Evolutionary conservation across 2,797 vertebrate species (phyloP).

Genomic region (Philypnodon macrostomus): DNA sequence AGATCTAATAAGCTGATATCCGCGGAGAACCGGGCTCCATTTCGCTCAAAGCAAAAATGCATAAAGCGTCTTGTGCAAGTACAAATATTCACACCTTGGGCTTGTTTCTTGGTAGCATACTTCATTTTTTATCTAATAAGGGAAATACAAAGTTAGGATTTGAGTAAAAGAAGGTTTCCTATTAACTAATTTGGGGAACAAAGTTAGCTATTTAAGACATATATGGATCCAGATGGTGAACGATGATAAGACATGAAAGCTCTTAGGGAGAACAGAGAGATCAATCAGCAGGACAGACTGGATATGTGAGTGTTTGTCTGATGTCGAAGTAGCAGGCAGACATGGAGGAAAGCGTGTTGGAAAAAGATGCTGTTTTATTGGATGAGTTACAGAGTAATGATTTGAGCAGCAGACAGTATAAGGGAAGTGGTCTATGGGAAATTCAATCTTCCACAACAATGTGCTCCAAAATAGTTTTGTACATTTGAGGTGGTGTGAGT

Average conservation of each 20-base stretch:
- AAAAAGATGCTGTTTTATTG: constrained; percentile 54
- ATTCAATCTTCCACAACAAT: constrained; percentile 33
- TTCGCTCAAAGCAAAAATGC: constrained; percentile 64
- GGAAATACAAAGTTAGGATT: constrained; percentile 43
- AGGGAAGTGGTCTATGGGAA: constrained; percentile 20
- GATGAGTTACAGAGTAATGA: constrained; percentile 47
- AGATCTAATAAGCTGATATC: constrained; percentile 74
- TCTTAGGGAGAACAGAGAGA: constrained; percentile 66
- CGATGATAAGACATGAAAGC: constrained; percentile 71
- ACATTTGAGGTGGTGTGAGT: constrained; percentile 9
- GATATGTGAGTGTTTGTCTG: constrained; percentile 30
- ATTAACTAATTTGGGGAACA: constrained; percentile 41
- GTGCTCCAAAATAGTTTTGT: constrained; percentile 12
- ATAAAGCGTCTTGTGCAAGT: constrained; percentile 60
- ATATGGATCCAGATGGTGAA: constrained; percentile 65
- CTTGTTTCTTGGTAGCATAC: constrained; percentile 61
- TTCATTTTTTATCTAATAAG: constrained; percentile 53
- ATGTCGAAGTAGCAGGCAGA: constrained; percentile 26
- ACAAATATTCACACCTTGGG: constrained; percentile 66
- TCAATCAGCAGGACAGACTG: constrained; percentile 70
- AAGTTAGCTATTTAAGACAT: constrained; percentile 53
- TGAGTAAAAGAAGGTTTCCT: constrained; percentile 13
- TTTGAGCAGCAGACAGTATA: constrained; percentile 30
- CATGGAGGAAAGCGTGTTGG: constrained; percentile 42
- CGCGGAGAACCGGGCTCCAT: constrained; percentile 50